Conservation (phyloP, 92 coral and sea anemone genomes). For the Parazoanthus darwini region DNA sequence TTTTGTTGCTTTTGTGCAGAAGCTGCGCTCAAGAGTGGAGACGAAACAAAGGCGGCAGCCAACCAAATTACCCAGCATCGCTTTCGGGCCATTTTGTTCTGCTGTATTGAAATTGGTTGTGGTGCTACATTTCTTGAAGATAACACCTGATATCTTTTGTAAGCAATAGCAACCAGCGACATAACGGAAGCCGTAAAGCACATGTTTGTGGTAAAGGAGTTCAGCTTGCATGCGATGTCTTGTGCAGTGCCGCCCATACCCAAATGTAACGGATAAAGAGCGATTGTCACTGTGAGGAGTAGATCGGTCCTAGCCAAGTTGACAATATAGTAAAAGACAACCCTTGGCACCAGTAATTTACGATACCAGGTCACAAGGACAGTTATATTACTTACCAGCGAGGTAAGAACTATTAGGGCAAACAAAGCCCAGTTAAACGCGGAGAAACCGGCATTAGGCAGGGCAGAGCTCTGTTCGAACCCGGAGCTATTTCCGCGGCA, state of each 20-base stretch:
- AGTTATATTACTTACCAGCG: neutral
- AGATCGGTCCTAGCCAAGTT: neutral
- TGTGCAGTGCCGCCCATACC: neutral
- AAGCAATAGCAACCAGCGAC: neutral
- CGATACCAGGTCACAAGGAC: neutral
- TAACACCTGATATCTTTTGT: neutral
- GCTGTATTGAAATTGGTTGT: neutral
- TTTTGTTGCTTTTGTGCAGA: neutral
- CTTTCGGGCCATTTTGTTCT: neutral
- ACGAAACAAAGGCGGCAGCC: neutral
- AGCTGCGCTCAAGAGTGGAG: conserved; percentile 8
- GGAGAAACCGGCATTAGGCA: too few species aligned
- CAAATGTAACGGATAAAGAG: neutral
- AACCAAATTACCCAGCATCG: conserved; percentile 1
- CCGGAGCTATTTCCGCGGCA: too few species aligned
- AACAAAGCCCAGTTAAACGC: too few species aligned
- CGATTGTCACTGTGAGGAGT: neutral
- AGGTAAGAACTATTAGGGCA: too few species aligned
- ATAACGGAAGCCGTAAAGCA: neutral
- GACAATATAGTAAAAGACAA: too few species aligned
- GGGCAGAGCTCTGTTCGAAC: too few species aligned
- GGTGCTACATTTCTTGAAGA: neutral
- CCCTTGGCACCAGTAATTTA: neutral
- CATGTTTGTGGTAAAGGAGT: neutral
- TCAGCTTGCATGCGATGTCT: neutral